Evolutionary conservation across 2,797 vertebrate species (phyloP).

Genomic region (Enoplosus armatus): DNA sequence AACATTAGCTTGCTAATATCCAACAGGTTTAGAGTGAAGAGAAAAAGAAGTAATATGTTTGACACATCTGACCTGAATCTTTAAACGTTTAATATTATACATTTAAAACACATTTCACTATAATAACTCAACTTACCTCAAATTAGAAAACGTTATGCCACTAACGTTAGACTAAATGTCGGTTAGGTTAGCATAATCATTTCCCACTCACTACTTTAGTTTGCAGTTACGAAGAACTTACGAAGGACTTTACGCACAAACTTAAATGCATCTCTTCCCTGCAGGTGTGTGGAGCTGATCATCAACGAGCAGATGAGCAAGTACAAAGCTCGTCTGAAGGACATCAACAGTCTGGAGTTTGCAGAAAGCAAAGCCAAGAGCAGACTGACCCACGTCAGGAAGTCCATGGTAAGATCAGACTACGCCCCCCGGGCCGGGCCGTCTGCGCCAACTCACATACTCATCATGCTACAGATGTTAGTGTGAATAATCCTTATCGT

Average conservation of each 20-base stretch:
- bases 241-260: too few relatives aligned
- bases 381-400: constrained; percentile 93
- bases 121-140: neutral
- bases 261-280: constrained; percentile 4
- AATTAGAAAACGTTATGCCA: neutral
- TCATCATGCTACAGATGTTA: neutral
- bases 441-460: neutral
- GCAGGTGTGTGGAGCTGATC: constrained; percentile 95
- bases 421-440: neutral
- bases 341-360: constrained; percentile 97
- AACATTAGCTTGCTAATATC: too few relatives aligned
- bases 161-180: neutral
- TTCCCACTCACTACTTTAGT: neutral
- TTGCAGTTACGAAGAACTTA: too few relatives aligned
- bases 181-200: neutral
- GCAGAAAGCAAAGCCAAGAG: constrained; percentile 98
- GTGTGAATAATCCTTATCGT: neutral
- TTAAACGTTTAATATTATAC: neutral
- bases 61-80: too few relatives aligned
- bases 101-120: neutral
- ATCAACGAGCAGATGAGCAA: constrained; percentile 97
- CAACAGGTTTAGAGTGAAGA: too few relatives aligned
- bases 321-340: constrained; percentile 95
- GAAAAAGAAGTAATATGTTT: too few relatives aligned
- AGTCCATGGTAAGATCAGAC: constrained; percentile 91